Evolutionary conservation across 2,113 vertebrate species (phyloP).

Genomic region (Chlorodrepanis virens): DNA sequence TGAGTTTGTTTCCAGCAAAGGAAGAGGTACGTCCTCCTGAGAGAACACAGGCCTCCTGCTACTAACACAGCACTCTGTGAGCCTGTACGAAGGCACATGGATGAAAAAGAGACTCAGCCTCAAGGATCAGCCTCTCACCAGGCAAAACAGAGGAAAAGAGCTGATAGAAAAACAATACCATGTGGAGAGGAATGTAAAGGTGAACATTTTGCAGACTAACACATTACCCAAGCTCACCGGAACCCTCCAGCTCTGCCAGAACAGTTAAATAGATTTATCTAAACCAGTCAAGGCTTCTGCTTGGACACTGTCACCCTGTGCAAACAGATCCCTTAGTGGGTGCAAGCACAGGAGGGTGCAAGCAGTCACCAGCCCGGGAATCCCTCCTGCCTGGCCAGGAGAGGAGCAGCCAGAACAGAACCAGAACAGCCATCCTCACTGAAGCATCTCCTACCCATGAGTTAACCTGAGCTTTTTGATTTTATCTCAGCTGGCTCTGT

Average conservation of each 20-base stretch:
- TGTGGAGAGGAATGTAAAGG: background rate
- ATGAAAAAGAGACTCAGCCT: background rate
- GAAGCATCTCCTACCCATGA: background rate
- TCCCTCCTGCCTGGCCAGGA: background rate
- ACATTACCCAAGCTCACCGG: background rate
- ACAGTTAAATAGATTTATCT: background rate
- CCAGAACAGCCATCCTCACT: background rate
- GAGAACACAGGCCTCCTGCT: background rate
- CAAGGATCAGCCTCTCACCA: background rate
- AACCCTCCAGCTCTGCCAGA: background rate
- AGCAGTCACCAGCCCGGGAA: background rate
- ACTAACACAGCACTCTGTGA: background rate
- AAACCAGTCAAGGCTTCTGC: background rate
- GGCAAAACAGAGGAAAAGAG: background rate
- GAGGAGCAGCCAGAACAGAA: background rate
- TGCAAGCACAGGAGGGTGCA: background rate
- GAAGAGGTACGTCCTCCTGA: background rate
- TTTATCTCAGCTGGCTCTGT: background rate
- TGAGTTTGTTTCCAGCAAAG: background rate
- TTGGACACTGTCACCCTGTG: background rate
- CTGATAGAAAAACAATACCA: background rate
- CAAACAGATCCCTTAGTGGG: background rate
- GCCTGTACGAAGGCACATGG: rapidly evolving
- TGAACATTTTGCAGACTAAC: background rate
- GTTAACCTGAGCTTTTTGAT: background rate